Percentiles rank a stretch among this genome's conserved stretches.
These are phyloP conservation scores for Eurytoma californica DNA, from an alignment of 2,888 invertebrate species.

Conservation along the genomic window DNA sequence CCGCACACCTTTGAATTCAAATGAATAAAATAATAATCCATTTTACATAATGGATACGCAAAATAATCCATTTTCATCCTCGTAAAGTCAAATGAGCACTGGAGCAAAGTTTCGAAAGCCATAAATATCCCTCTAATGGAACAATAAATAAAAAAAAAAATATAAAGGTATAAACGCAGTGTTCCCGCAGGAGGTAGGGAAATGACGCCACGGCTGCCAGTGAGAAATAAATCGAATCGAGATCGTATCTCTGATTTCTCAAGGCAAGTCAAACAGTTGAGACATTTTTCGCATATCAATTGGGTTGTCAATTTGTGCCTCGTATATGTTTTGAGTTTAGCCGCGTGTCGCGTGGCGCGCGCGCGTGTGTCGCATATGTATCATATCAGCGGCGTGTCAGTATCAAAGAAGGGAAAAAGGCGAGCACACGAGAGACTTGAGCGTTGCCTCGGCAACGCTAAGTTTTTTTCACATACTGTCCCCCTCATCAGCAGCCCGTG, in stretches of 20 bases:
- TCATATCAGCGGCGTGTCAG: slow-evolving; percentile 35
- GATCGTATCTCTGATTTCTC: slow-evolving; percentile 14
- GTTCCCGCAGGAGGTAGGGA: neutral
- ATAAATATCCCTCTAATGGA: neutral
- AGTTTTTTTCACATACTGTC: slow-evolving; percentile 27
- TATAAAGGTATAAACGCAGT: neutral
- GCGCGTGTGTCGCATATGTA: slow-evolving; percentile 8
- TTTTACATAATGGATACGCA: no score
- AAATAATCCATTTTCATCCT: no score
- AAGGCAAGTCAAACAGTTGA: slow-evolving; percentile 39
- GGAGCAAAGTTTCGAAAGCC: slow-evolving; percentile 42
- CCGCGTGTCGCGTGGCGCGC: neutral
- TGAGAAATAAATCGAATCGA: slow-evolving; percentile 33
- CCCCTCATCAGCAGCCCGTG: slow-evolving; percentile 9
- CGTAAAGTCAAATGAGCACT: no score
- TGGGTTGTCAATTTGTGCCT: slow-evolving; percentile 32
- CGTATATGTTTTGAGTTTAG: neutral
- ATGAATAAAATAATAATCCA: no score
- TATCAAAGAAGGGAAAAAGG: slow-evolving; percentile 36
- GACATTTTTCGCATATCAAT: slow-evolving; percentile 34
- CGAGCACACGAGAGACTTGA: slow-evolving; percentile 29
- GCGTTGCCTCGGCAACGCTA: slow-evolving; percentile 16
- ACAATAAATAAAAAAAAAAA: neutral
- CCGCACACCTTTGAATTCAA: no score
- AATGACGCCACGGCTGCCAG: slow-evolving; percentile 31